phyloP scores from a whole-genome alignment of 1,140 invertebrate species.

The Drosophila gunungcola region DNA sequence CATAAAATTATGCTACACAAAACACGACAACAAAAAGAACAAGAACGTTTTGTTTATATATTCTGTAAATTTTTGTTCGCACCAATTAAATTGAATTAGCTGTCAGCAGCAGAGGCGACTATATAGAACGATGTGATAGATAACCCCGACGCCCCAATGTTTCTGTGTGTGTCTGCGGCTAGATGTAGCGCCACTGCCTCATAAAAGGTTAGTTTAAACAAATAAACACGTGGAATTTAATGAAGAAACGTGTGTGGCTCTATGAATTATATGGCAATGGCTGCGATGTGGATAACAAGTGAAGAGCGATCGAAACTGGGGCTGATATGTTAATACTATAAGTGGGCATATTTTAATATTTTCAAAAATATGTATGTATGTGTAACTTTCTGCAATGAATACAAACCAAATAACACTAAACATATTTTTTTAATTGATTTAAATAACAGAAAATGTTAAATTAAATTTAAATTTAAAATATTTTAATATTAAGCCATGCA shows the following conservation, averaged over 20 bases:
- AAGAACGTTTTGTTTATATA: slow-evolving; percentile 67
- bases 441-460: too few species aligned
- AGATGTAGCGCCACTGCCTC: slow-evolving; percentile 69
- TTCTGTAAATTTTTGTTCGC: slow-evolving; percentile 70
- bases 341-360: slow-evolving; percentile 6
- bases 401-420: too few species aligned
- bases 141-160: slow-evolving; percentile 23
- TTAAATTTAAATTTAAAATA: too few species aligned
- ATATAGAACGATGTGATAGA: slow-evolving; percentile 36
- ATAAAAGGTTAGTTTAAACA: slow-evolving; percentile 80
- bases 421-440: too few species aligned
- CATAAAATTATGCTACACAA: slow-evolving; percentile 68
- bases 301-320: slow-evolving; percentile 1
- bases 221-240: slow-evolving; percentile 79
- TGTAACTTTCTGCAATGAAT: too few species aligned
- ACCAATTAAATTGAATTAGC: slow-evolving; percentile 81
- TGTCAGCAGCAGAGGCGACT: slow-evolving; percentile 57
- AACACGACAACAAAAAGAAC: slow-evolving; percentile 37
- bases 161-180: slow-evolving; percentile 45
- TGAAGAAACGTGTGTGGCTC: slow-evolving; percentile 76
- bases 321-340: slow-evolving; percentile 31
- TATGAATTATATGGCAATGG: slow-evolving; percentile 38
- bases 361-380: too few species aligned
- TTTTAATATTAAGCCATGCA: too few species aligned
- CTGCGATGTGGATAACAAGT: not conserved